Conservation (phyloP, 53 echinoderm and acorn worm species). For the Zoroaster sp. region DNA sequence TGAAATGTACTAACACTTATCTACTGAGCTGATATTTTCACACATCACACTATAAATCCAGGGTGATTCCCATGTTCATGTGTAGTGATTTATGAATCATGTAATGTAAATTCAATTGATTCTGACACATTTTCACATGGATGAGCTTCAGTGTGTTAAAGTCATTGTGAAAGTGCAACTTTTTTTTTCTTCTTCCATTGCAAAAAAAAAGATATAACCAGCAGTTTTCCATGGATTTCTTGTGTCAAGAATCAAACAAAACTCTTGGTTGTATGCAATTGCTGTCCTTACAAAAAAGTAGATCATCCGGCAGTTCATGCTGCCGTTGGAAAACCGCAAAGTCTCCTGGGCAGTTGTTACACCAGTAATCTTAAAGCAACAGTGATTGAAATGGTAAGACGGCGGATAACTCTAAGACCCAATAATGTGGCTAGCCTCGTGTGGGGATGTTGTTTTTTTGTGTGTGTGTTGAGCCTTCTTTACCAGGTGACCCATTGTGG, state of each 20-base stretch:
- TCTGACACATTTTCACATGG: background rate
- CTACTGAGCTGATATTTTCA: background rate
- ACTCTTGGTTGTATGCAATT: background rate
- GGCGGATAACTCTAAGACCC: background rate
- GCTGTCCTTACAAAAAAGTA: background rate
- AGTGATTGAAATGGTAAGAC: background rate
- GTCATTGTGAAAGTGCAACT: background rate
- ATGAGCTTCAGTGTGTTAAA: background rate
- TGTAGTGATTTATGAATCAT: no score
- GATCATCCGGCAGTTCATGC: background rate
- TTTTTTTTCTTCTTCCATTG: background rate
- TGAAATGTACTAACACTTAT: background rate
- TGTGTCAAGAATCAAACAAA: background rate
- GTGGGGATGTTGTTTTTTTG: background rate
- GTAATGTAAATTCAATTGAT: background rate
- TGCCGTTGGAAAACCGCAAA: constrained; percentile 9
- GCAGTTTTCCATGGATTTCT: background rate
- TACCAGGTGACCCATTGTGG: constrained; percentile 34
- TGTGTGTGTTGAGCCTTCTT: constrained; percentile 26
- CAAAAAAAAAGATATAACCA: background rate
- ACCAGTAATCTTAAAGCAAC: constrained; percentile 41
- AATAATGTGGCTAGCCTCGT: constrained; percentile 16
- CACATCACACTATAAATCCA: background rate
- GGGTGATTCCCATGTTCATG: background rate
- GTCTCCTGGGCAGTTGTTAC: constrained; percentile 16